Evolutionary conservation across 2,797 vertebrate genomes (phyloP), one percentile per base, ranked within the genome.

Genomic region (Coregonus sp.): DNA sequence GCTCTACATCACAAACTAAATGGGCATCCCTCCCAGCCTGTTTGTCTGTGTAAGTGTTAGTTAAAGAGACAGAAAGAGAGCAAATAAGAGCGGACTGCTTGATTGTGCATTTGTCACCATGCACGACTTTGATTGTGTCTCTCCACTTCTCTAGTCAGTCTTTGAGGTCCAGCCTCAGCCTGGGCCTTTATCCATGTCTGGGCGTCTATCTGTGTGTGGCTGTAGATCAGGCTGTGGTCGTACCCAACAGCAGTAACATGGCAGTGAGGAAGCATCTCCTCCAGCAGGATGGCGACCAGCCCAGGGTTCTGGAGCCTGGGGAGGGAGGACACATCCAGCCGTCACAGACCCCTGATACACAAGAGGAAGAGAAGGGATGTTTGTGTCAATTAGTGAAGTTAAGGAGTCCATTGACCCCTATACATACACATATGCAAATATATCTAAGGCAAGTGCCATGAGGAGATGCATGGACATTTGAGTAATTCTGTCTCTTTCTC

Each of bases 191-290:
- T 67, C 75, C 31, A 3, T n/a, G 18, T 12, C 54, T 56, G 67
- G 25, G 15, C n/a, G 31, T 18, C 16, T 5, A 15, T 52, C 51
- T 56, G 20, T 76, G 73, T 70, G 37, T 4, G 1, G 31, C 3
- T 77, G 74, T 12, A 72, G 77, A 5, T 3, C 66, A 92, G 73
- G 72, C 80, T 82, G 77, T 84, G 66, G 69, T 92, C 63, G 2
- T 93, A 94, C 25, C 93, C 92, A 1, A 75, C 82, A 40, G 93
- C 92, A 0, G 31, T 89, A 85, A 95, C 87, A 40, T 91, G 75
- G 35, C 97, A 98, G 31, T 83, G 81, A 0, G 96, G 97, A 66
- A 98, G 86, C 94, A 96, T 95, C 85, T 98, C 97, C 80, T 98
- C 96, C 82, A 97, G 75, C 50, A 97, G 86, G 80, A 98, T 97